Base-by-base conservation (phyloP, 1,140 invertebrate genomes). In the Drosophila sturtevanti region DNA sequence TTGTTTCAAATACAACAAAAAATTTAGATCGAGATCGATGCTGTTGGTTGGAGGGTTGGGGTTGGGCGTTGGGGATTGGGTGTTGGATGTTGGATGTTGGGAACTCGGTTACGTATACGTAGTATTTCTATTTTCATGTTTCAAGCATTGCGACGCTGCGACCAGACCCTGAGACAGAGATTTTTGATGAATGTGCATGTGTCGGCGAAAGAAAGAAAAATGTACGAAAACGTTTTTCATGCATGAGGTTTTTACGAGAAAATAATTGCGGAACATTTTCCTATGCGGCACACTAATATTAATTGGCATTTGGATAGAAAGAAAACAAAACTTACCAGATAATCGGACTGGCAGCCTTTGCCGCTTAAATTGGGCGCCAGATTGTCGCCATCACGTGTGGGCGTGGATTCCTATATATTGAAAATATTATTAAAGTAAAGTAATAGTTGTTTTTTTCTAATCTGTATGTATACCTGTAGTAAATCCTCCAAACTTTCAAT, bases 401-500 rank as follows among this genome's bases (percentile, higher is more conserved):
- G 87, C 24, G 87, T 60, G 24, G 90, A 91, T 77, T 91, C 90
- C 90, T 91, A 31, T 22, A 61, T 11, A 31, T 71, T 9, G 51
- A 18, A 4, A 55, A 4, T 10, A 63, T 55, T 27, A 31, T 31
- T 31, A 31, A 31, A 6, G 5, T 31, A 4, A 31, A 31, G 6
- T 31, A 4, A 31, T 31, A 4, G 27, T 31, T n/a, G n/a, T n/a
- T n/a, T n/a, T n/a, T n/a, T n/a, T n/a, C n/a, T 14, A 0, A 34
- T 0, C 44, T 41, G 4, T 2, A 2, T n/a, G n/a, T 90, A 89
- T 68, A 93, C 94, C 81, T 97, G 94, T 0, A 98, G 92, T 1
- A 97, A 93, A 74, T 97, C 96, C 90, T 99, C 98, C 71, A 99
- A 92, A 80, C 96, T 97, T 91, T 99, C 98, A 76, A 99, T 99